Evolutionary conservation across 2,888 invertebrate species (phyloP), one percentile per base, ranked within the genome.

Genomic region (Patella ulyssiponensis): DNA sequence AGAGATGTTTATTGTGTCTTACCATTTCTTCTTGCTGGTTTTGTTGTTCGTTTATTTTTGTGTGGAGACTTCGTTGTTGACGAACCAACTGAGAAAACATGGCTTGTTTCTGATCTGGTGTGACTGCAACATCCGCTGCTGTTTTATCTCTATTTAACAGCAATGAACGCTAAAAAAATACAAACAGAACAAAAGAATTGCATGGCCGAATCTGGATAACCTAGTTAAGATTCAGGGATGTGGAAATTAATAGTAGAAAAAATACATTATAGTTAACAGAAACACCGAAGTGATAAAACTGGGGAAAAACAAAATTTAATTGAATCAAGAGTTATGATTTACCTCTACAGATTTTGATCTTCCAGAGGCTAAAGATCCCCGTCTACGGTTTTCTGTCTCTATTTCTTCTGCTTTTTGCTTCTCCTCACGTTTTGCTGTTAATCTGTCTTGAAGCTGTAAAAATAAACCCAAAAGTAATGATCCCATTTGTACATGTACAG

Each of bases 11-110:
- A 69, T 17, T 17, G n/a, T 44, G 3, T 73, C 81, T 81, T 71
- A 90, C 90, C 87, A 85, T 84, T 78, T 90, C 87, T 76, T 88
- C 86, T 80, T 90, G 89, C 75, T 84, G 82, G 54, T 80, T 78
- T 81, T 87, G 88, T 74, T 89, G 86, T 73, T 84, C 82, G 11
- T 80, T 81, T 52, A 86, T 84, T 75, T 84, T 84, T 69, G 78
- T 78, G 74, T 88, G 84, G 17, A 86, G 77, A n/a, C 81, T 81
- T 9, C 82, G 80, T 76, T 89, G 88, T 77, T 90, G 85, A 58
- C 83, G 76, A n/a, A 89, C 81, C 76, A 90, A 84, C 80, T 87
- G 83, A 23, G 80, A 75, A 72, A 85, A 85, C 64, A 86, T 77
- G 51, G 86, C 87, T 27, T 88, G 82, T 80, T 88, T 90, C 84